Evolutionary conservation across 2,888 invertebrate species (phyloP), one percentile per base, ranked within the genome.

Genomic region (Hirtodrosophila confusa): DNA sequence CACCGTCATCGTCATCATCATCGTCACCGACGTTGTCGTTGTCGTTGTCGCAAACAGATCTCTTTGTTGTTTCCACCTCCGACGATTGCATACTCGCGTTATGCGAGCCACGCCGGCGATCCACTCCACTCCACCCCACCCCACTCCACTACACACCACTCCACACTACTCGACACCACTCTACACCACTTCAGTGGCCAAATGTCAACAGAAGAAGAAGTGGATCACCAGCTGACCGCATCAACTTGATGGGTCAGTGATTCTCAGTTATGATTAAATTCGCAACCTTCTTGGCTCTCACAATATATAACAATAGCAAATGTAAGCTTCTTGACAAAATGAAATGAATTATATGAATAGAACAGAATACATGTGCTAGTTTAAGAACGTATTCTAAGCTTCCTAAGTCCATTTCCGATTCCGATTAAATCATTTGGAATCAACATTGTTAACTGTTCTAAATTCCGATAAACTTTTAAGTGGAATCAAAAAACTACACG

Each of bases 41-140:
- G 51, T 58, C 60, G 74, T 74, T 75, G 85, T 80, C 75, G 80
- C 85, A 53, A 69, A 78, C 75, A 83, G 80, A 84, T 80, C 78
- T 84, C 72, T 78, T 84, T 80, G 75, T 80, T 78, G 77, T 84
- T 71, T 74, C 71, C 69, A 77, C 78, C 78, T 74, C 67, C 68
- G 74, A 68, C 79, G 71, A 77, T 80, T 77, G 78, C 80, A 74
- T 58, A 63, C 73, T 44, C 63, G 33, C 63, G 73, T 73, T 69
- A 79, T 74, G 78, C 80, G 70, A 55, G 47, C 7, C 47, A 17
- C 12, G 33, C 33, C n/a, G 33, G 44, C 49, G 49, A 49, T 61
- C 56, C 53, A 45, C 66, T 58, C 41, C 45, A 45, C 48, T 29
- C 29, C 23, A 17, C 39, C 10, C 39, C 27, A 65, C 11, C 27